phyloP scores from a whole-genome alignment of 23 tunicate genomes.

The Oikopleura vanhoeffeni region DNA sequence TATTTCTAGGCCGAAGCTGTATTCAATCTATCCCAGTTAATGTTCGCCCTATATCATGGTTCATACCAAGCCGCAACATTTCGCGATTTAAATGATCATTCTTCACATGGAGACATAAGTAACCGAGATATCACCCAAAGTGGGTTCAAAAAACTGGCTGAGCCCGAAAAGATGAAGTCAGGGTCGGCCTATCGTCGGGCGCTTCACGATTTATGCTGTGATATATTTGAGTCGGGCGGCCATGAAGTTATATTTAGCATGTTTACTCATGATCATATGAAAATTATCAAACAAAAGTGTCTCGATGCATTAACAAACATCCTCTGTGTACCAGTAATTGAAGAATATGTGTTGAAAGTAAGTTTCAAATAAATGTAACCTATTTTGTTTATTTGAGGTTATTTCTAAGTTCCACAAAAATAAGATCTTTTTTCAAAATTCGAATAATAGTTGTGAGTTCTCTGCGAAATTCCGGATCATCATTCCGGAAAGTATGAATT shows the following conservation, averaged over 20 bases:
- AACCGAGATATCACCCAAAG: neutral
- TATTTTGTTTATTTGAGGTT: too few relatives aligned
- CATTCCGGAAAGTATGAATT: too few relatives aligned
- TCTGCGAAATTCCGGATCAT: too few relatives aligned
- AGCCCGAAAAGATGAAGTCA: too few relatives aligned
- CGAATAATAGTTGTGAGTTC: too few relatives aligned
- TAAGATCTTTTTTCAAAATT: too few relatives aligned
- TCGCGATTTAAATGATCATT: constrained; percentile 22
- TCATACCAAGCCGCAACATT: constrained; percentile 74
- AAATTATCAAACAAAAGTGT: constrained; percentile 78
- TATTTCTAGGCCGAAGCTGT: constrained; percentile 69
- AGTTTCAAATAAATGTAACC: too few relatives aligned
- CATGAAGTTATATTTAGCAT: constrained; percentile 73
- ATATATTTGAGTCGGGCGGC: constrained; percentile 70
- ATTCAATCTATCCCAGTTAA: constrained; percentile 75
- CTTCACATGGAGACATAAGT: neutral
- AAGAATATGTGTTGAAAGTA: constrained; percentile 16
- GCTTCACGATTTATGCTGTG: constrained; percentile 61
- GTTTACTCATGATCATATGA: constrained; percentile 41
- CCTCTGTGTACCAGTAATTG: constrained; percentile 68
- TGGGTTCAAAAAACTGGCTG: neutral
- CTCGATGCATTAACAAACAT: constrained; percentile 82
- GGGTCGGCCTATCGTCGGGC: constrained; percentile 58
- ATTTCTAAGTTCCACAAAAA: neutral
- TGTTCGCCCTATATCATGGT: constrained; percentile 95